Conservation (phyloP, 64 coral and sea anemone genomes). For the Montipora foliosa region DNA sequence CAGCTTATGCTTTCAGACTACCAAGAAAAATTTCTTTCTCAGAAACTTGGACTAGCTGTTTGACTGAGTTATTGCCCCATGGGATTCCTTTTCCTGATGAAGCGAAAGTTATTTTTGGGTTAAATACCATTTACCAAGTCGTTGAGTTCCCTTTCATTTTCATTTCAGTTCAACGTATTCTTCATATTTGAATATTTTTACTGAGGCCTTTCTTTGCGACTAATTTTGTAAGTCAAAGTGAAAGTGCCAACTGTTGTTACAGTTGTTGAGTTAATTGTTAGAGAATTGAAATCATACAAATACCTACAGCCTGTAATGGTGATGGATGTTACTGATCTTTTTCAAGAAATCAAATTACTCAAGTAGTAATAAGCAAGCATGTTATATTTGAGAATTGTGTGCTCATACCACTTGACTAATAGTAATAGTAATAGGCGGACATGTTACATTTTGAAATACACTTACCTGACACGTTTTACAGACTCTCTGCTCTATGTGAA, state of each 20-base stretch:
- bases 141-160: background rate
- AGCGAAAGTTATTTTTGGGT: background rate
- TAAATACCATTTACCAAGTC: background rate
- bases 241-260: slow-evolving; percentile 12
- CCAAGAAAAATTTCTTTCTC: background rate
- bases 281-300: background rate
- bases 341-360: slow-evolving; percentile 3
- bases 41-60: slow-evolving; percentile 2
- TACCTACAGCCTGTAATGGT: background rate
- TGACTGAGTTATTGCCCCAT: background rate
- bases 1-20: background rate
- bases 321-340: background rate
- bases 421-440: background rate
- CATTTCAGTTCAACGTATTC: slow-evolving; percentile 5
- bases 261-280: background rate
- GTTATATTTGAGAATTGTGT: background rate
- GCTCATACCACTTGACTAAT: background rate
- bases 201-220: slow-evolving; percentile 14
- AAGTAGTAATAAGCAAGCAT: slow-evolving; percentile 3
- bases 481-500: background rate
- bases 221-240: background rate
- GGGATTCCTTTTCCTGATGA: background rate
- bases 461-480: background rate
- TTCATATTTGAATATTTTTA: slow-evolving; percentile 9
- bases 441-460: background rate